A percentile compares a stretch with the other conserved stretches of the same genome.
phyloP scores from a whole-genome alignment of 2,797 vertebrate species.

The Sebastes kiyomatsui region DNA sequence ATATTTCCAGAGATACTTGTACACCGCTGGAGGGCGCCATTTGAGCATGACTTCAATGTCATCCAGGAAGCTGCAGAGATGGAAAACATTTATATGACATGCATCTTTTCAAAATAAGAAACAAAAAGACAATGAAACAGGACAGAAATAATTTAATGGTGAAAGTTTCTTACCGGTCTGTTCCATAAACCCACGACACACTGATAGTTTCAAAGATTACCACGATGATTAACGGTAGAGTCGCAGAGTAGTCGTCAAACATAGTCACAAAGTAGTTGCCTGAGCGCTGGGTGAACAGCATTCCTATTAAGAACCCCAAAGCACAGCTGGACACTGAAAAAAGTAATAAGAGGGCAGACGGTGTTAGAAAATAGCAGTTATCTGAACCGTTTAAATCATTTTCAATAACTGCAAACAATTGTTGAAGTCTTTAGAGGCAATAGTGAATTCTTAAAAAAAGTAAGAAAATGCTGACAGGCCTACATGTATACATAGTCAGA shows the following conservation, averaged over 20 bases:
- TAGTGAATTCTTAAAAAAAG: neutral
- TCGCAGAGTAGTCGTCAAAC: slow-evolving; percentile 88
- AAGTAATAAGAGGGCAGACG: neutral
- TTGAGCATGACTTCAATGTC: slow-evolving; percentile 84
- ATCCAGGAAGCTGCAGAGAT: slow-evolving; percentile 82
- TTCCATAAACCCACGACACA: slow-evolving; percentile 87
- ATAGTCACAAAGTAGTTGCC: slow-evolving; percentile 88
- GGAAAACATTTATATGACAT: neutral
- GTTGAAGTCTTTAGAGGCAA: neutral
- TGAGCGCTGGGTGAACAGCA: slow-evolving; percentile 85
- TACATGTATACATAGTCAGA: neutral
- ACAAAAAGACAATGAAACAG: neutral
- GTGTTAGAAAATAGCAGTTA: neutral
- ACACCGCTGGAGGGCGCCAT: slow-evolving; percentile 83
- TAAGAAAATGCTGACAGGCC: neutral
- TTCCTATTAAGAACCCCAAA: slow-evolving; percentile 84
- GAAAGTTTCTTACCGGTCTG: slow-evolving; percentile 82
- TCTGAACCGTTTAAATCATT: neutral
- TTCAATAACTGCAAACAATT: neutral
- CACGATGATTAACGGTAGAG: slow-evolving; percentile 83
- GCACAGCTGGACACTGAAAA: slow-evolving; percentile 79
- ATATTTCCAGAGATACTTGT: slow-evolving; percentile 86
- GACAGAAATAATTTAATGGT: neutral
- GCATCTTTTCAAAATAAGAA: neutral
- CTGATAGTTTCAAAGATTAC: slow-evolving; percentile 85